These are phyloP conservation scores for Papilio gigon DNA, from an alignment of 2,888 invertebrate species.

Conservation along the genomic window DNA sequence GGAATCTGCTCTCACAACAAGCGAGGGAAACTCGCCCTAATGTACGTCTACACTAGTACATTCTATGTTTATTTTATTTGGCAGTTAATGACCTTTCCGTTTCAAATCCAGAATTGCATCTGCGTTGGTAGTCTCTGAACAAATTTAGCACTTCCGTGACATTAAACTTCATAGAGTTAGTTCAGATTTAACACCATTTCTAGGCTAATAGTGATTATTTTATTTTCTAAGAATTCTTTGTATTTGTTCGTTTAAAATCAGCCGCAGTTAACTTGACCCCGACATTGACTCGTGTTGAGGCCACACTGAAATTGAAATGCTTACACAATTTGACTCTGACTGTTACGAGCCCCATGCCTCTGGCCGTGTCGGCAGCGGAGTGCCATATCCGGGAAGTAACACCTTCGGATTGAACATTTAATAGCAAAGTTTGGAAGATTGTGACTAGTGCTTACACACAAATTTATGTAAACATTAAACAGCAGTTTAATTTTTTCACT, in stretches of 20 bases:
- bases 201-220: background rate
- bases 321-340: slow-evolving; percentile 55
- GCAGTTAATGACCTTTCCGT: slow-evolving; percentile 22
- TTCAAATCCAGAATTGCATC: background rate
- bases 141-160: slow-evolving; percentile 41
- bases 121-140: slow-evolving; percentile 34
- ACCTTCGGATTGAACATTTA: slow-evolving; percentile 46
- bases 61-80: slow-evolving; percentile 21
- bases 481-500: no score
- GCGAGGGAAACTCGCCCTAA: slow-evolving; percentile 20
- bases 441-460: background rate
- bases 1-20: slow-evolving; percentile 33
- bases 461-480: background rate
- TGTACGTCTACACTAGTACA: background rate
- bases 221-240: background rate
- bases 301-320: slow-evolving; percentile 53
- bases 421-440: slow-evolving; percentile 26
- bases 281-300: slow-evolving; percentile 55
- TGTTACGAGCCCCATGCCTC: slow-evolving; percentile 49
- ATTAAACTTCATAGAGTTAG: slow-evolving; percentile 12
- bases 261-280: slow-evolving; percentile 44
- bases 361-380: slow-evolving; percentile 48
- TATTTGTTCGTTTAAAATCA: background rate
- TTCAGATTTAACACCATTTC: background rate
- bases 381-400: slow-evolving; percentile 65